Evolutionary conservation across 2,888 invertebrate genomes (phyloP).

Genomic region (Pandemis heparana): DNA sequence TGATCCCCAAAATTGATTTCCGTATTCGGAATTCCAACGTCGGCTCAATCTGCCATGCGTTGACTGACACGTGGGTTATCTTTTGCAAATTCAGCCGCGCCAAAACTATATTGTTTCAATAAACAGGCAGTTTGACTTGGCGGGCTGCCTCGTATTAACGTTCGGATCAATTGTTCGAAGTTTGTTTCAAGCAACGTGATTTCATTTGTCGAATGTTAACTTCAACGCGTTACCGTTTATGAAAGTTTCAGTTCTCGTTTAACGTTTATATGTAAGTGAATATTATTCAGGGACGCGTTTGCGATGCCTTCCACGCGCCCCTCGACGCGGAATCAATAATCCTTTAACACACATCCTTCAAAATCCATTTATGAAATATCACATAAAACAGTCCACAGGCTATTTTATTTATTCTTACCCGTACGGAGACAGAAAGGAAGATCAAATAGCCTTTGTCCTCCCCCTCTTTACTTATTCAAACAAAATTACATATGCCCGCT

Average conservation of each 20-base stretch:
- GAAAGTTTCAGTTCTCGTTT: conserved; percentile 18
- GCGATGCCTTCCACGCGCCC: not conserved
- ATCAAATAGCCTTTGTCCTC: conserved; percentile 85
- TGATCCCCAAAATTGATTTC: conserved; percentile 31
- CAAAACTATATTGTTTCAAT: conserved; percentile 27
- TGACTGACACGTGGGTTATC: conserved; percentile 21
- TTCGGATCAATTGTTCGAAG: conserved; percentile 4
- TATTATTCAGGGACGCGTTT: not conserved
- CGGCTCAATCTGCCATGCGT: conserved; percentile 13
- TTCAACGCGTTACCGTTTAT: not conserved
- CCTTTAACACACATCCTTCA: conserved; percentile 70
- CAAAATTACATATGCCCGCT: conserved; percentile 85
- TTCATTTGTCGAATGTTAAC: not conserved
- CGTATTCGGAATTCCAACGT: conserved; percentile 22
- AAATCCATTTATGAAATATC: conserved; percentile 81
- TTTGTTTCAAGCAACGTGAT: conserved; percentile 21
- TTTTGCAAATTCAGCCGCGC: conserved; percentile 20
- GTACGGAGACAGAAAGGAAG: conserved; percentile 68
- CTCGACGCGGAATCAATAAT: conserved; percentile 67
- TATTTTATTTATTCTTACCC: conserved; percentile 77
- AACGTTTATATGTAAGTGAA: not conserved
- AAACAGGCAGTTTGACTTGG: conserved; percentile 7
- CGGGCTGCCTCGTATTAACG: conserved; percentile 13
- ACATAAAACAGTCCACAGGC: conserved; percentile 74
- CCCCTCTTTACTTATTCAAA: conserved; percentile 85